Base-by-base conservation (phyloP, 2,113 vertebrate species). In the Oryzias woworae region DNA sequence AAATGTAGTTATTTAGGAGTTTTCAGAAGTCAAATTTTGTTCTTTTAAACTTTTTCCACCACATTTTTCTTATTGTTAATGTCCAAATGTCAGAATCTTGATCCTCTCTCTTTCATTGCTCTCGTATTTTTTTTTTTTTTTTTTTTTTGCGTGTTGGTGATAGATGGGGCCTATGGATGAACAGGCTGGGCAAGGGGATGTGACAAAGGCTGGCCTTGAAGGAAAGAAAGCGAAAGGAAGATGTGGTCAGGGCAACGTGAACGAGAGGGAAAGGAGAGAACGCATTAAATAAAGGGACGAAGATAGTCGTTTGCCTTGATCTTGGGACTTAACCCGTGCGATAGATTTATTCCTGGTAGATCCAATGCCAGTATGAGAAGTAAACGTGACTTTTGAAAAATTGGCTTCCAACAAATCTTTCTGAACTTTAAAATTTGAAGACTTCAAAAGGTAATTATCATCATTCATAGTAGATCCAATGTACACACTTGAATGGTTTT, bases 161-260 rank as follows among this genome's bases (percentile, higher is more conserved):
- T 90, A 85, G 86, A 91, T 91, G 76, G 77, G 61, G 58, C 80
- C 58, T 77, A 85, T 77, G 89, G 88, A 78, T 89, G 88, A 90
- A 80, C 73, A 82, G 81, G 70, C 68, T 57, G 73, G 80, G 77
- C 79, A 72, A 78, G 61, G 78, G 73, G 58, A 73, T 48, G 63
- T 83, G 85, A 88, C 82, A 71, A 84, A 83, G 75, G 77, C 83
- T 69, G 85, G 87, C 89, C 90, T 90, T 90, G 88, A 76, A 77
- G 66, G 53, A 70, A 66, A 69, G 59, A 67, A 58, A 71, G 82
- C 54, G 50, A 71, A 71, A 67, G 72, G 56, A 78, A 72, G 75
- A 75, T 54, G 73, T 62, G 59, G 47, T 14, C 10, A 42, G 61
- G 18, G 53, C 24, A 15, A 63, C 50, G 53, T 42, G 50, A 77